phyloP scores from a whole-genome alignment of 2,113 vertebrate species.

The Thermophis baileyi region DNA sequence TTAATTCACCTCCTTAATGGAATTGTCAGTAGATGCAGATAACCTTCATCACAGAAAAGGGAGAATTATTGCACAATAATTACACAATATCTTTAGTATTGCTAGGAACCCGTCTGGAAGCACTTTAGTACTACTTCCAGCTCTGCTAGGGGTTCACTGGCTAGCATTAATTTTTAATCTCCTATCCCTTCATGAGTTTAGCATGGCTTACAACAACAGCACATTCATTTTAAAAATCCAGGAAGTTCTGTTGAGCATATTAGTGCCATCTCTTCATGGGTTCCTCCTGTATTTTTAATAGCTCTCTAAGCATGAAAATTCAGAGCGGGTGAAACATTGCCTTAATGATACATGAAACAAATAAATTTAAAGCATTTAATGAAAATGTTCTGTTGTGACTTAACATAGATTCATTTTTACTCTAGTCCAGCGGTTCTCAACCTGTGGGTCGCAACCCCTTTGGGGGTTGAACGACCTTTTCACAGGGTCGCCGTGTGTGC shows the following conservation, averaged over 20 bases:
- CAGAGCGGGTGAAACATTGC: neutral
- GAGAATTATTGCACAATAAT: neutral
- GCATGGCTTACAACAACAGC: neutral
- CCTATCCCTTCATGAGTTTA: neutral
- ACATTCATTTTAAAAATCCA: neutral
- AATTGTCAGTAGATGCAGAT: neutral
- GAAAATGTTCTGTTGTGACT: neutral
- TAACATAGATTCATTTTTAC: neutral
- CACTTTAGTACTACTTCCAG: neutral
- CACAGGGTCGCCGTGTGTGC: too few species aligned
- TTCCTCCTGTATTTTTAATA: neutral
- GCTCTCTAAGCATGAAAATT: neutral
- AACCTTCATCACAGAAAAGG: neutral
- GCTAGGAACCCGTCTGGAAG: neutral
- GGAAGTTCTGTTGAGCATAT: neutral
- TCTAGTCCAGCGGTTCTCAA: too few species aligned
- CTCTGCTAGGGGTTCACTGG: neutral
- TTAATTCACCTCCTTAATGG: neutral
- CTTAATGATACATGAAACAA: neutral
- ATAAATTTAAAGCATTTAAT: neutral
- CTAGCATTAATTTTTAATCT: neutral
- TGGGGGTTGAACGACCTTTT: too few species aligned
- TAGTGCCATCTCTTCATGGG: neutral
- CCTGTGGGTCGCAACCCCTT: too few species aligned
- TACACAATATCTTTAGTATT: neutral